Base-by-base conservation (phyloP, 2,113 vertebrate genomes). In the Amphilophus citrinellus region DNA sequence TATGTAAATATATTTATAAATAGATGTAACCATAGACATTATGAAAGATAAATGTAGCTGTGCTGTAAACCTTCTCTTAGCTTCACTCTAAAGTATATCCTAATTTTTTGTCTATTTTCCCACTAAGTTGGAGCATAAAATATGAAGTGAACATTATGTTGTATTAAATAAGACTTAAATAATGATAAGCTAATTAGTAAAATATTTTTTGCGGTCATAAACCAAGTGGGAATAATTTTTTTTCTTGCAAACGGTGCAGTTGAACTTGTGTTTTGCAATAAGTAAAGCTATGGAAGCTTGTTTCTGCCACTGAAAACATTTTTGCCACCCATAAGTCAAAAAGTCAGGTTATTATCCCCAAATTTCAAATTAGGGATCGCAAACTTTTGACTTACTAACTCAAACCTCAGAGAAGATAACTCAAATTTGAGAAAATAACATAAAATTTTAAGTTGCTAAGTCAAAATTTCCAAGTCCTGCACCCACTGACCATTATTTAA, bases 381-480 rank as follows among this genome's bases (percentile, higher is more conserved):
- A 65, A 42, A 65, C n/a, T 65, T 0, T 42, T 0, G 39, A 42
- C 20, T 9, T 65, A 15, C 62, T 65, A 65, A 65, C 20, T 42
- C n/a, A 9, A 0, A 65, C 6, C 42, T 42, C 62, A 15, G 37
- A 42, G 11, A 65, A 24, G 8, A 65, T 42, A 22, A 42, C 37
- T 24, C 22, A 20, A 17, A 50, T 17, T 50, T 17, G 37, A 50
- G 2, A 50, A 50, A 50, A 7, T 56, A 56, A 56, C 5, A 8
- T 20, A 7, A 68, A 47, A 42, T 27, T 18, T 68, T 3, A 3
- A 13, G 2, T 44, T 44, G 4, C 3, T 44, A 37, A 37, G 6
- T 37, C 35, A 2, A 37, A 37, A 37, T 11, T 42, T 11, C 2
- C 5, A 2, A 0, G 37, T 42, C 2, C 42, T 0, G 0, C 65